phyloP scores from a whole-genome alignment of 2,888 invertebrate genomes.

The Patella depressa region DNA sequence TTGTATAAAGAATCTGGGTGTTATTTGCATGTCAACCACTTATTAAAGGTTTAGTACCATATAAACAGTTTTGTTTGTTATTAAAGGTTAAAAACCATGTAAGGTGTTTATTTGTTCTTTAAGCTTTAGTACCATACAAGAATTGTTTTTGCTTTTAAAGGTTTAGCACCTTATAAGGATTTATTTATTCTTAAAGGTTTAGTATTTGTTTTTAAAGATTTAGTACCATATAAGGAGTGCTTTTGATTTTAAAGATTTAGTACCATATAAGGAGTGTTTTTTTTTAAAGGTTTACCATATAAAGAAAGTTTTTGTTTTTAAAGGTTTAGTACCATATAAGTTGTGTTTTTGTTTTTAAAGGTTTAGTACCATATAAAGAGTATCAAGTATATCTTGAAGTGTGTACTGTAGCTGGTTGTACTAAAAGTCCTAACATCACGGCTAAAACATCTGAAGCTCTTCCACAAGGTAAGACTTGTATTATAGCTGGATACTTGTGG shows the following conservation, averaged over 20 bases:
- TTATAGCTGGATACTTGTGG: no score
- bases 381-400: constrained; percentile 57
- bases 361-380: constrained; percentile 52
- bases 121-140: neutral
- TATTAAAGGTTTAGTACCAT: constrained; percentile 43
- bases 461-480: constrained; percentile 55
- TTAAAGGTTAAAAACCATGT: constrained; percentile 42
- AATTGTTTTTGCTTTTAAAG: neutral
- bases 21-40: no score
- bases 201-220: no score
- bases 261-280: constrained; percentile 29
- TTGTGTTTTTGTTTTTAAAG: neutral
- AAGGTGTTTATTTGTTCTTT: constrained; percentile 28
- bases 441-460: constrained; percentile 54
- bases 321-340: neutral
- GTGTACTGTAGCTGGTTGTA: constrained; percentile 66
- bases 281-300: neutral
- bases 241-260: neutral
- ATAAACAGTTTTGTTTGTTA: constrained; percentile 50
- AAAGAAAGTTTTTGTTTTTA: neutral
- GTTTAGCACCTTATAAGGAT: constrained; percentile 55
- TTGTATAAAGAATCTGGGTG: no score
- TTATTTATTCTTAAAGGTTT: constrained; percentile 31
- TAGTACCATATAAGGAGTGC: no score
- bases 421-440: constrained; percentile 49